Base-by-base conservation (phyloP, 1,140 invertebrate genomes). In the Araneus ventricosus region DNA sequence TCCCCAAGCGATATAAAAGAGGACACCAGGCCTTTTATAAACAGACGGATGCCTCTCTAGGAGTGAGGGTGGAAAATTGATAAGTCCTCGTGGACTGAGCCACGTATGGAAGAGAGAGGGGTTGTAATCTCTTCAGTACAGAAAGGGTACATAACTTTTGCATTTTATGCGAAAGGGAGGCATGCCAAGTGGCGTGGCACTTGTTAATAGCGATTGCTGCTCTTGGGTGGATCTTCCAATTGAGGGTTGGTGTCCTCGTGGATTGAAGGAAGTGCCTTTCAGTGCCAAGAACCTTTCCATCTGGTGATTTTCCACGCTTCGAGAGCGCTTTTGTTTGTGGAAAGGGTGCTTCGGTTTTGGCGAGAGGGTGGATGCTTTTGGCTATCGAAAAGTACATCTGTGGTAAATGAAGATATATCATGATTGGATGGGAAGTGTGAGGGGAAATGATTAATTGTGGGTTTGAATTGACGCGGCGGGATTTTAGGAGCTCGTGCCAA, bases 91-190 rank as follows among this genome's bases (percentile, higher is more conserved):
- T 27, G 45, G 52, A 86, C 57, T 17, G n/a, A n/a, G 17, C 34
- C 59, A 88, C 59, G 45, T 59, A 59, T 17, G 3, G 14, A 17
- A 75, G 17, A 61, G 61, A 61, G 41, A 27, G 30, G 30, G 22
- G 37, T n/a, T 34, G 37, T 88, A 88, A 88, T 88, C 86, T 88
- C 59, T 41, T 67, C 27, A 27, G 86, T 67, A 67, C 86, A 88
- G 86, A 88, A 88, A 70, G 86, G 86, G 86, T 88, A 88, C 86
- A 88, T 67, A 70, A 61, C 39, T 88, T 88, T 70, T 61, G 61
- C 86, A 67, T 88, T 86, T 88, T 10, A 52, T 14, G 45, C 45
- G 45, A 52, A 0, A 24, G 34, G 61, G n/a, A 45, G 22, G 70
- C 37, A 57, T 20, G 24, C 27, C 52, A 57, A 57, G 84, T 86